Conservation (phyloP, 2,113 vertebrate genomes). For the Archocentrus centrarchus region DNA sequence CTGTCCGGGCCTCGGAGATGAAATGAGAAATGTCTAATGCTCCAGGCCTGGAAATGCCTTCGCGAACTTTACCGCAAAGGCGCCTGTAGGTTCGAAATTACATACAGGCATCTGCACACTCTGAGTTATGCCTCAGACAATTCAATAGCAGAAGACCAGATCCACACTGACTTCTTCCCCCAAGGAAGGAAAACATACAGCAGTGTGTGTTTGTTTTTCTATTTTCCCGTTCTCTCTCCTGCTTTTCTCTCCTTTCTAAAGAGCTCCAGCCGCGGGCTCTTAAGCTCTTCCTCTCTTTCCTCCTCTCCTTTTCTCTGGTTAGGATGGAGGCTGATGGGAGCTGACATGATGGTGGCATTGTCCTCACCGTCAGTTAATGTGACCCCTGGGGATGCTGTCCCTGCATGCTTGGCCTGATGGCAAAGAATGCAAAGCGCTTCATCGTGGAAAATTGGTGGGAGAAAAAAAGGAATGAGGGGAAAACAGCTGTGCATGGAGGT, state of each 20-base stretch:
- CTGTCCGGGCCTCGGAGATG: conserved; percentile 45
- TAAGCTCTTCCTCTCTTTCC: conserved; percentile 25
- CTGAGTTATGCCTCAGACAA: conserved; percentile 55
- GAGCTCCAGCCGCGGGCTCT: conserved; percentile 63
- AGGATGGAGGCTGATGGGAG: conserved; percentile 74
- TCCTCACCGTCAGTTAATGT: conserved; percentile 74
- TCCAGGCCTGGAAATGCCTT: conserved; percentile 59
- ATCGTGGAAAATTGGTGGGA: conserved; percentile 5
- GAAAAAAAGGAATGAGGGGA: conserved; percentile 5
- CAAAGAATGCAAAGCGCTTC: conserved; percentile 55
- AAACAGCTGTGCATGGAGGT: conserved; percentile 36
- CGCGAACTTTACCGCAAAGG: conserved; percentile 28
- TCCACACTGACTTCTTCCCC: conserved; percentile 65
- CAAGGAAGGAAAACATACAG: conserved; percentile 52
- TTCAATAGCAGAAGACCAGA: conserved; percentile 59
- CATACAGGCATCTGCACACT: conserved; percentile 48
- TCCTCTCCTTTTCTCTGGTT: conserved; percentile 30
- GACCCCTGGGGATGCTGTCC: conserved; percentile 65
- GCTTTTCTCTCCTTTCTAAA: conserved; percentile 69
- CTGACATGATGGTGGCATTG: conserved; percentile 76
- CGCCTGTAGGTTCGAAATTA: conserved; percentile 40
- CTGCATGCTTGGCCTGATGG: conserved; percentile 62
- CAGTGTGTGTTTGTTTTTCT: conserved; percentile 48
- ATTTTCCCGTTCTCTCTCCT: conserved; percentile 49
- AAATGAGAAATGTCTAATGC: conserved; percentile 31